Evolutionary conservation across 2,113 vertebrate genomes (phyloP).

Genomic region (Cariama cristata): DNA sequence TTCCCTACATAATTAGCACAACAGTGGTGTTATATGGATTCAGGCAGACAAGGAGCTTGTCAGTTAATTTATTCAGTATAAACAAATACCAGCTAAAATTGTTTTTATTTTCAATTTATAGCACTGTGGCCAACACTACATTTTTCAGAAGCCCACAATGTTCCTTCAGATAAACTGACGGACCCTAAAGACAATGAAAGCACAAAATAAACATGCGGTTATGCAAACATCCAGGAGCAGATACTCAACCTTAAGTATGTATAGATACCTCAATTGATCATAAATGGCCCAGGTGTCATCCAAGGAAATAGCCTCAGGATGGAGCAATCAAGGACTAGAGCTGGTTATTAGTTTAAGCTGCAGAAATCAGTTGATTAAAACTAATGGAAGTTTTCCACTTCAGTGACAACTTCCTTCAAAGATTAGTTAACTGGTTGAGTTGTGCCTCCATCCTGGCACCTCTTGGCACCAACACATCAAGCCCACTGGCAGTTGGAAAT

Average conservation of each 20-base stretch:
- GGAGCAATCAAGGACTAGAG: not conserved
- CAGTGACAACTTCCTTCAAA: not conserved
- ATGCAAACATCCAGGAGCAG: not conserved
- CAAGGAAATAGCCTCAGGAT: not conserved
- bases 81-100: not conserved
- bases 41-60: slow-evolving; percentile 29
- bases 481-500: not conserved
- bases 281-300: not conserved
- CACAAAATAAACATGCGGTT: not conserved
- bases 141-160: not conserved
- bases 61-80: not conserved
- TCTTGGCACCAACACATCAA: not conserved
- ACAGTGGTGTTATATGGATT: not conserved
- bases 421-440: not conserved
- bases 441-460: not conserved
- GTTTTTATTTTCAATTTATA: slow-evolving; percentile 13
- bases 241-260: not conserved
- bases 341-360: not conserved
- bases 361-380: slow-evolving; percentile 31
- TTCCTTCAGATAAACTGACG: not conserved
- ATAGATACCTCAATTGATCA: not conserved
- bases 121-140: not conserved
- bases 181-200: not conserved
- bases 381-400: slow-evolving; percentile 10
- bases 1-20: slow-evolving; percentile 62